phyloP scores from a whole-genome alignment of 2,888 invertebrate genomes.

The Drosophila pegasa region DNA sequence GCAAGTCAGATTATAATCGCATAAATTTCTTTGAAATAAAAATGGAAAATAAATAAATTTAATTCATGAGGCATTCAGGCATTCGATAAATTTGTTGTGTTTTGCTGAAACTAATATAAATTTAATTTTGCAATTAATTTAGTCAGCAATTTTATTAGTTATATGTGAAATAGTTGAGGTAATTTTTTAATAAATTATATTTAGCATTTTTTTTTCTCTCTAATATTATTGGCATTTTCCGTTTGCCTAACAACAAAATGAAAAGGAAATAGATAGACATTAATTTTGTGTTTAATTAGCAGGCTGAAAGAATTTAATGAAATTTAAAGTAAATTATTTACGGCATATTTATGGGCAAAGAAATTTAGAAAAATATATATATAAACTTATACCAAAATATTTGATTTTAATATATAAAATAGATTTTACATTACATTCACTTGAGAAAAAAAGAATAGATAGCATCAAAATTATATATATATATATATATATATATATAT shows the following conservation, averaged over 20 bases:
- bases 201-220: background rate
- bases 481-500: background rate
- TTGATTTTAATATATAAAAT: background rate
- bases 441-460: background rate
- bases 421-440: background rate
- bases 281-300: conserved; percentile 9
- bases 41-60: background rate
- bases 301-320: background rate
- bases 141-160: background rate
- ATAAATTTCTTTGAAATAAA: background rate
- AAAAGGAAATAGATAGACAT: background rate
- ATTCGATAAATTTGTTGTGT: background rate
- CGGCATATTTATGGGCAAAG: background rate
- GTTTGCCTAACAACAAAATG: conserved; percentile 14
- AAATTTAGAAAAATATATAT: background rate
- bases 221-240: background rate
- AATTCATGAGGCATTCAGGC: conserved; percentile 6
- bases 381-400: too few species aligned
- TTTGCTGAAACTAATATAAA: background rate
- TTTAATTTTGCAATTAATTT: background rate
- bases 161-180: background rate
- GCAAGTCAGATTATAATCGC: background rate
- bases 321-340: background rate
- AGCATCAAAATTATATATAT: too few species aligned
- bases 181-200: conserved; percentile 1